Percentiles rank a stretch among this genome's conserved stretches.
Conservation (phyloP, 2,888 invertebrate genomes). For the Agriopis aurantiaria region DNA sequence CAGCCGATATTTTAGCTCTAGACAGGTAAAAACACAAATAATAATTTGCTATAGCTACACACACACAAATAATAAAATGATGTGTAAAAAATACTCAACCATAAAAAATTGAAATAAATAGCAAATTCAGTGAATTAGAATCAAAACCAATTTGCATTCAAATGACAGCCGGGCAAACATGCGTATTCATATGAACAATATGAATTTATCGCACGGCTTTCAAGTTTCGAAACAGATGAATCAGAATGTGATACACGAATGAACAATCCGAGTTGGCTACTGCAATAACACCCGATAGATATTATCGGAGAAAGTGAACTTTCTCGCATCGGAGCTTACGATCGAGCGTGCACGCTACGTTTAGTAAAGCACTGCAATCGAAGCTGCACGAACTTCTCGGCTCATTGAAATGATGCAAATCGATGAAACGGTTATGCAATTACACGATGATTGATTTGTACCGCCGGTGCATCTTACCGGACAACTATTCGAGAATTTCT, state of each 20-base stretch:
- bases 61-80: not conserved
- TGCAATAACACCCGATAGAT: conserved; percentile 50
- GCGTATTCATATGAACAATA: conserved; percentile 16
- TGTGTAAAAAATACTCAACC: not conserved
- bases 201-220: conserved; percentile 27
- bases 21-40: conserved; percentile 89
- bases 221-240: conserved; percentile 41
- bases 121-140: conserved; percentile 12
- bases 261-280: conserved; percentile 39
- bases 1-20: conserved; percentile 93
- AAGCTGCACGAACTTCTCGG: conserved; percentile 38
- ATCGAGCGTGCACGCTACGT: conserved; percentile 52
- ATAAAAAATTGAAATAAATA: not conserved
- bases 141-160: conserved; percentile 21
- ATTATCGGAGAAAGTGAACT: conserved; percentile 73
- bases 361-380: conserved; percentile 42
- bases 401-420: conserved; percentile 36
- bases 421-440: conserved; percentile 42
- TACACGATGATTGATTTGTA: conserved; percentile 30
- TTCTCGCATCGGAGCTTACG: conserved; percentile 67
- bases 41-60: not conserved
- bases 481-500: conserved; percentile 40
- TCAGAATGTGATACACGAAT: conserved; percentile 40
- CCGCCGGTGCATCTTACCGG: conserved; percentile 29
- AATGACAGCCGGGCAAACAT: conserved; percentile 10